Percentiles rank a stretch among this genome's conserved stretches.
Evolutionary conservation across 2,888 invertebrate species (phyloP).

Genomic region (Listrodromus nycthemerus): DNA sequence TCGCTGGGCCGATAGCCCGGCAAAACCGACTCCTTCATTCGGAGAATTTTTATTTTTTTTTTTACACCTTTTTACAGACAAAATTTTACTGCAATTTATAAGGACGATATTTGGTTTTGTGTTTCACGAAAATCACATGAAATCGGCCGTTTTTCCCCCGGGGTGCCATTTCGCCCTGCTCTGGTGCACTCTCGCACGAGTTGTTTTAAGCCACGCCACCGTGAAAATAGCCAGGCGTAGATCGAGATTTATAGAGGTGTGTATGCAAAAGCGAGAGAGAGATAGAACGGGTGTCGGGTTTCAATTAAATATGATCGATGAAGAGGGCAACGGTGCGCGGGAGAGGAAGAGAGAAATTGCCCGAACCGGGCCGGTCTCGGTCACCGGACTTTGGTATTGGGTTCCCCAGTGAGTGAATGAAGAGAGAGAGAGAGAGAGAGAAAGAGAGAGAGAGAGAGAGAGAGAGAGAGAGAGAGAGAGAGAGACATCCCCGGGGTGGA

Average conservation of each 20-base stretch:
- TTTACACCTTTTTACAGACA: no score
- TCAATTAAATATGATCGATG: constrained; percentile 81
- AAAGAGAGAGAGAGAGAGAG: constrained; percentile 17
- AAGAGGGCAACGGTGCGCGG: constrained; percentile 67
- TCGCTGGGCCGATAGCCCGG: not conserved
- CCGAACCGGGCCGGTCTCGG: constrained; percentile 24
- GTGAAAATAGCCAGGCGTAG: constrained; percentile 68
- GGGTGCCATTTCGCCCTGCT: not conserved
- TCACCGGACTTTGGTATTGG: constrained; percentile 52
- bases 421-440: constrained; percentile 22
- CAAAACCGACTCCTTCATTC: no score
- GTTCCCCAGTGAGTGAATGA: constrained; percentile 59
- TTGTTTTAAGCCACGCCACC: constrained; percentile 57
- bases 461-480: constrained; percentile 23
- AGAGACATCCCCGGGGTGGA: constrained; percentile 43
- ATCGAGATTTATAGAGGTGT: constrained; percentile 76
- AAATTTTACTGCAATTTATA: no score
- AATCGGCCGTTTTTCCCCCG: no score
- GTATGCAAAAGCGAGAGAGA: constrained; percentile 60
- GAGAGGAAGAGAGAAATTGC: constrained; percentile 4
- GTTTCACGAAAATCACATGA: not conserved
- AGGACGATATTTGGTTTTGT: not conserved
- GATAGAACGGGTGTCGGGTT: constrained; percentile 76
- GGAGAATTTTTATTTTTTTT: no score
- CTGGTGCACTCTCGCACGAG: constrained; percentile 35